These are phyloP conservation scores for Diprion similis DNA, from an alignment of 1,140 invertebrate genomes.

Conservation along the genomic window DNA sequence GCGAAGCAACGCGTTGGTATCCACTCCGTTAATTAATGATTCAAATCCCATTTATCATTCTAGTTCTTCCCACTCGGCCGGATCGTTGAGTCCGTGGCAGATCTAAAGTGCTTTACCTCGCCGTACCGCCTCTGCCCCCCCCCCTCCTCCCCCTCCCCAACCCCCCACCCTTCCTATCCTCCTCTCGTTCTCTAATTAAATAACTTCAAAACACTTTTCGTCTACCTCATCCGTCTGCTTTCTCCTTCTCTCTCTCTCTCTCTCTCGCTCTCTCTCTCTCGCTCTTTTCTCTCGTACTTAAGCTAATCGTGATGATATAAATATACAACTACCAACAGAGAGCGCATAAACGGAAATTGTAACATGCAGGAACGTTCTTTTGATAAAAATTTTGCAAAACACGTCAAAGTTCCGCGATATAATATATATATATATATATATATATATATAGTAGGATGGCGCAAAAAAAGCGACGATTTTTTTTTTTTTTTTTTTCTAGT, in stretches of 20 bases:
- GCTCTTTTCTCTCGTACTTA: conserved; percentile 11
- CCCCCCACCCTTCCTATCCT: background rate
- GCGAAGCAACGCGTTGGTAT: no score
- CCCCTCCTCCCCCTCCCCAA: conserved; percentile 11
- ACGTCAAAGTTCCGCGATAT: no score
- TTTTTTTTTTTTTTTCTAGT: no score
- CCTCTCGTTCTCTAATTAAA: conserved; percentile 47
- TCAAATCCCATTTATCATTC: conserved; percentile 51
- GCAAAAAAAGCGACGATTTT: no score
- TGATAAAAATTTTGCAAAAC: no score
- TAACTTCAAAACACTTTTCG: conserved; percentile 51
- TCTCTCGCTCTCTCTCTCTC: conserved; percentile 4
- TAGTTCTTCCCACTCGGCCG: conserved; percentile 13
- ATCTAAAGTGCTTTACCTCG: conserved; percentile 14
- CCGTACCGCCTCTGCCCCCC: conserved; percentile 18
- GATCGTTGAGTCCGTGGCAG: conserved; percentile 17
- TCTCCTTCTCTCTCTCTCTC: conserved; percentile 10
- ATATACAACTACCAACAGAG: no score
- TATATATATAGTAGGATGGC: no score
- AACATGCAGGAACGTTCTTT: no score
- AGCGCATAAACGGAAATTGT: no score
- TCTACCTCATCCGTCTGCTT: conserved; percentile 48
- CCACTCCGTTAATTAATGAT: conserved; percentile 42
- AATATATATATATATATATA: no score
- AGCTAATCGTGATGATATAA: background rate